phyloP scores from a whole-genome alignment of 2,113 vertebrate genomes.

The Hystrix cristata region DNA sequence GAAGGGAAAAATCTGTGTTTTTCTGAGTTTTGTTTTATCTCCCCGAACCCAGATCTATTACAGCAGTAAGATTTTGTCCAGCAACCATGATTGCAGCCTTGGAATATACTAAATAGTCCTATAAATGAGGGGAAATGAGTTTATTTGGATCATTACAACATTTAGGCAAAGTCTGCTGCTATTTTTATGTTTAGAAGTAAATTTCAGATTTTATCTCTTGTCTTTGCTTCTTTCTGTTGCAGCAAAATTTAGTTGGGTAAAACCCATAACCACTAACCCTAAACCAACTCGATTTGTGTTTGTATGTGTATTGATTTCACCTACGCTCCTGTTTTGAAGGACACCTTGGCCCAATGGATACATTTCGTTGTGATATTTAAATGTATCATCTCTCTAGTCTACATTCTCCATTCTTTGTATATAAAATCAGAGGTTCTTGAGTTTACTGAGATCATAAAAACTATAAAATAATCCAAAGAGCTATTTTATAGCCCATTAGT shows the following conservation, averaged over 20 bases:
- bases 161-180: background rate
- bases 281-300: background rate
- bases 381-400: background rate
- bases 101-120: background rate
- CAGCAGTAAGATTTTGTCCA: background rate
- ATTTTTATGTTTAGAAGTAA: background rate
- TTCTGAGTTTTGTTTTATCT: conserved; percentile 28
- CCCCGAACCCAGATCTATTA: background rate
- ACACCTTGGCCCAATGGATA: background rate
- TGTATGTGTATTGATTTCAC: background rate
- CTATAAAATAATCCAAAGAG: conserved; percentile 55
- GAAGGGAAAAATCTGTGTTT: background rate
- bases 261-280: background rate
- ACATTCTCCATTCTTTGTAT: background rate
- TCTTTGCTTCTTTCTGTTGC: background rate
- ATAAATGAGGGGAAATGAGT: background rate
- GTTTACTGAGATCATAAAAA: conserved; percentile 41
- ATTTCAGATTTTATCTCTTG: background rate
- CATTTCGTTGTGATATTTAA: background rate
- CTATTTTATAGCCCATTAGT: conserved; percentile 58
- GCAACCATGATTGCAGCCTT: background rate
- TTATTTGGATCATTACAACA: conserved; percentile 7
- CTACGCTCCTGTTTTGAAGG: background rate
- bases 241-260: conserved; percentile 3
- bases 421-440: background rate